Base-by-base conservation (phyloP, 2,888 invertebrate species). In the Rhingia rostrata region DNA sequence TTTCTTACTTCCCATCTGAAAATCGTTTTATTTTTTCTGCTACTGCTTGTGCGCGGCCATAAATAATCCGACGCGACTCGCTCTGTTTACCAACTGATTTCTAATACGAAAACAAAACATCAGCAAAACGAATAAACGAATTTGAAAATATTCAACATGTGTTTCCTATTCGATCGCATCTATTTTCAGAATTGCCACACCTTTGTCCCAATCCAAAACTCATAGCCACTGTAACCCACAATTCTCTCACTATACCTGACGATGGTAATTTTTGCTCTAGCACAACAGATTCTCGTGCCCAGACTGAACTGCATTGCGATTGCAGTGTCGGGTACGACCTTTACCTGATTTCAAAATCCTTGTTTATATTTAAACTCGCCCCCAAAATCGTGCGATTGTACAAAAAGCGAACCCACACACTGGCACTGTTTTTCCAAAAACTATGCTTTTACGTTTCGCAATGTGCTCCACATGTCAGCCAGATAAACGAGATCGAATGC, bases 321-420 rank as follows among this genome's bases (percentile, higher is more conserved):
- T 35, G 47, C 39, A 49, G 47, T 49, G 37, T 35, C 49, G 43
- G 37, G 32, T 37, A 51, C 72, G 79, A 79, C 79, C 79, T 79
- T 79, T 72, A 79, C 79, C 79, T 79, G 79, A 60, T 66, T 72
- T 64, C 53, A 53, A 72, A 72, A 78, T 51, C 64, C 32, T 43
- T 35, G 32, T 72, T 64, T 64, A 56, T 39, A 63, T 64, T 72
- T 69, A 54, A 60, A 61, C 53, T 58, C 35, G n/a, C 22, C 22
- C 22, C 22, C 9, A 53, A 4, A 60, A 53, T 32, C 49, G 14
- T 5, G 22, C n/a, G 37, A 39, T 12, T 9, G 9, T 12, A 22
- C 22, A 37, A 41, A 32, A 56, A 66, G 14, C 32, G 7, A 56
- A 30, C 22, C 22, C 22, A 22, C 22, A 22, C 22, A 22, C 22